Evolutionary conservation across 1,140 invertebrate species (phyloP).

Genomic region (Pemphigus obesinymphae): DNA sequence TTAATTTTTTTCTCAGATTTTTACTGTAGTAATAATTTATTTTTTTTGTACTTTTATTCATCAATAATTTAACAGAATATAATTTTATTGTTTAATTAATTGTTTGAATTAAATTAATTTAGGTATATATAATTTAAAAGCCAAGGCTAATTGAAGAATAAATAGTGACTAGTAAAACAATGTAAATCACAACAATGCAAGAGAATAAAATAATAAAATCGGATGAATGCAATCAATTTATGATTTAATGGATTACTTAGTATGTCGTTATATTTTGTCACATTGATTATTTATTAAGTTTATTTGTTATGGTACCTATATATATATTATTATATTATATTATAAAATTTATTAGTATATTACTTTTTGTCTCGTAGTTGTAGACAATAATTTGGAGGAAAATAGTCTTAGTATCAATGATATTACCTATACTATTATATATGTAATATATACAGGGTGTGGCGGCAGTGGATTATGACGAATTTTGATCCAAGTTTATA

Average conservation of each 20-base stretch:
- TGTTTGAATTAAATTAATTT: background rate
- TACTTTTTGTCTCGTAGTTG: background rate
- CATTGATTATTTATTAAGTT: background rate
- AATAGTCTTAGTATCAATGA: background rate
- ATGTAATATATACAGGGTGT: too few relatives aligned
- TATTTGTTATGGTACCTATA: too few relatives aligned
- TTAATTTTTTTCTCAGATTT: background rate
- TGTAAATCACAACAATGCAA: background rate
- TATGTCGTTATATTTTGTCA: background rate
- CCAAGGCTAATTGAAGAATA: background rate
- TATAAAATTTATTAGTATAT: background rate
- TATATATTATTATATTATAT: background rate
- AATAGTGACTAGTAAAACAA: background rate
- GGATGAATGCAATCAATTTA: background rate
- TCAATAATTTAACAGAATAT: background rate
- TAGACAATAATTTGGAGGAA: background rate
- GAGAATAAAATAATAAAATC: background rate
- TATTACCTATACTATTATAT: too few relatives aligned
- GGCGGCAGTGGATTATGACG: too few relatives aligned
- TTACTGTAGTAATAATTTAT: background rate
- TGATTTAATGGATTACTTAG: background rate
- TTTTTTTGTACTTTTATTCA: background rate
- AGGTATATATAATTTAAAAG: background rate
- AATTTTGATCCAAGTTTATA: too few relatives aligned
- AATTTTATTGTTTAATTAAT: background rate